Base-by-base conservation (phyloP, 2,797 vertebrate genomes). In the Bradypodion ventrale region DNA sequence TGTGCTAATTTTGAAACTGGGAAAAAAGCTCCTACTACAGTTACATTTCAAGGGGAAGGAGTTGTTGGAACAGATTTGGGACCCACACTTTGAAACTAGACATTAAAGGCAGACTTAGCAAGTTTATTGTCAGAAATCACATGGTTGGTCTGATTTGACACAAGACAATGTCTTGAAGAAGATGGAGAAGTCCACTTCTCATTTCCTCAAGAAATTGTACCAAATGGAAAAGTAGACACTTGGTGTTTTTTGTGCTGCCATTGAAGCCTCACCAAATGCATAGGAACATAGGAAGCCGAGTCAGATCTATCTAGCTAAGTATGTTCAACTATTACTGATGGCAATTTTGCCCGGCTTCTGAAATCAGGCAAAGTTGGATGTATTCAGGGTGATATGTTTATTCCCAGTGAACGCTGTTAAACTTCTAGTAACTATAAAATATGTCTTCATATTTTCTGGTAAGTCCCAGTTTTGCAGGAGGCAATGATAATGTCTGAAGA, bases 1-100 rank as follows among this genome's bases (percentile, higher is more conserved):
- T 68, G 72, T 84, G 40, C 13, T 83, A 85, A 29, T 74, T 40
- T 86, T 83, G 69, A 80, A 75, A 46, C 8, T 56, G 23, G 65
- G 29, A 37, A 79, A 63, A 82, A 15, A 65, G 44, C 6, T 63
- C 68, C 46, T 68, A 32, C 15, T 70, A 2, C 49, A 8, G n/a
- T 25, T 68, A 68, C 60, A 72, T 78, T 59, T 40, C 23, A 49
- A 62, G 59, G n/a, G 59, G 52, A 72, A 84, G 62, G 40, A 40
- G 42, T 37, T 73, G 60, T 73, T 62, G 65, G 40, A 72, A 29
- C 27, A 79, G 56, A 65, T 49, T 40, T 80, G 29, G 63, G 23
- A 40, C 44, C 52, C 35, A 23, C 29, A 52, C 44, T 23, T 44
- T 80, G 35, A 80, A 73, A 40, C 35, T 42, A 73, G n/a, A 73